These are phyloP conservation scores for Gobionotothen gibberifrons DNA, from an alignment of 2,797 vertebrate genomes.

Conservation along the genomic window DNA sequence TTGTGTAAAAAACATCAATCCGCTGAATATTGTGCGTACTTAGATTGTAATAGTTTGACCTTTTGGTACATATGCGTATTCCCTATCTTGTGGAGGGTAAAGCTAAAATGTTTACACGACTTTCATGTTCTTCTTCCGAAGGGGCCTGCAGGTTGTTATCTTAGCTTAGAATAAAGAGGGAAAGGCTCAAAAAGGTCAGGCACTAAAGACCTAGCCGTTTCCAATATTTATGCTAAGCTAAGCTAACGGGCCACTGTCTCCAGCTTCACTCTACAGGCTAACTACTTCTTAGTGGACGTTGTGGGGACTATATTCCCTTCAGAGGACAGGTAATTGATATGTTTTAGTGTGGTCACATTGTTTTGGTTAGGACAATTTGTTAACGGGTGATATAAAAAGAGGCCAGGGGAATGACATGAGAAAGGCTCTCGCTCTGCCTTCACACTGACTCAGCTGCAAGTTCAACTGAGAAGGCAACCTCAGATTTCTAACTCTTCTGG, in stretches of 20 bases:
- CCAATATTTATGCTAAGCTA: neutral
- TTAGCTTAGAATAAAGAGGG: neutral
- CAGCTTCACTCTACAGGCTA: neutral
- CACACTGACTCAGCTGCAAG: slow-evolving; percentile 4
- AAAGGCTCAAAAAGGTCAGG: neutral
- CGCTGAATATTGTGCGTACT: neutral
- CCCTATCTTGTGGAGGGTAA: neutral
- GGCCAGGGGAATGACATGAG: slow-evolving; percentile 34
- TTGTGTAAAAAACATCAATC: neutral
- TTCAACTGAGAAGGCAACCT: slow-evolving; percentile 11
- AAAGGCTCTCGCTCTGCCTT: slow-evolving; percentile 33
- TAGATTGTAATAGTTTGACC: neutral
- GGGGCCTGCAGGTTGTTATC: neutral
- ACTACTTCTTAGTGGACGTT: neutral
- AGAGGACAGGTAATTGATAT: neutral
- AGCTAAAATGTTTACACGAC: neutral
- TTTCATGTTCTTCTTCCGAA: neutral
- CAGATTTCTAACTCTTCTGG: neutral
- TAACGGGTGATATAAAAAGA: slow-evolving; percentile 34
- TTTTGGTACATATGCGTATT: neutral
- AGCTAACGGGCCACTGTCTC: neutral
- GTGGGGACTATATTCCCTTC: neutral
- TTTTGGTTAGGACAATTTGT: slow-evolving; percentile 42
- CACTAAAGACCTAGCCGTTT: neutral
- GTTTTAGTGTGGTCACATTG: slow-evolving; percentile 31